These are phyloP conservation scores for Phalera bucephala DNA, from an alignment of 2,888 invertebrate genomes.

Conservation along the genomic window DNA sequence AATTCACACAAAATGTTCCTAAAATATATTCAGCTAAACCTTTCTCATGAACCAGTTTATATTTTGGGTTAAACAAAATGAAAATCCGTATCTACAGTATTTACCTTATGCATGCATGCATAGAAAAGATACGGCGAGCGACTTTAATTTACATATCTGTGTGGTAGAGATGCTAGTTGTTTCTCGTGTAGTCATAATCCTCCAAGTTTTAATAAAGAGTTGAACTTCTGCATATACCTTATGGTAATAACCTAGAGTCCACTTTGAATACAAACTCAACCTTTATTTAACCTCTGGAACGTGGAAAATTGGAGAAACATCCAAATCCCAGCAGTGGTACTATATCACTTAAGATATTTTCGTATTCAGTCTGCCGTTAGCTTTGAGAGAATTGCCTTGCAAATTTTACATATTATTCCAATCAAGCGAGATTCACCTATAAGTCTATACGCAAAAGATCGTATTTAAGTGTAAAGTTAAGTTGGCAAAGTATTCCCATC, in stretches of 20 bases:
- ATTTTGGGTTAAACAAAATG: too few relatives aligned
- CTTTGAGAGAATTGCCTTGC: slow-evolving; percentile 25
- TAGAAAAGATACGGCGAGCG: too few relatives aligned
- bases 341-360: slow-evolving; percentile 47
- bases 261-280: slow-evolving; percentile 25
- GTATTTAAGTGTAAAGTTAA: slow-evolving; percentile 6
- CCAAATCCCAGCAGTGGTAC: slow-evolving; percentile 21
- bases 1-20: too few relatives aligned
- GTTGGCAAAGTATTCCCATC: slow-evolving; percentile 27
- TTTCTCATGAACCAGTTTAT: too few relatives aligned
- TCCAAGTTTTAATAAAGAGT: too few relatives aligned
- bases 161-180: too few relatives aligned
- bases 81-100: too few relatives aligned
- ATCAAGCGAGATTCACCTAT: slow-evolving; percentile 15
- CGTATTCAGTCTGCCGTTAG: slow-evolving; percentile 45
- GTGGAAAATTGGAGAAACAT: slow-evolving; percentile 15
- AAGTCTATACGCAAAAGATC: slow-evolving; percentile 2
- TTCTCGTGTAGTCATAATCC: too few relatives aligned
- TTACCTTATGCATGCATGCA: too few relatives aligned
- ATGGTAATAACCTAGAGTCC: slow-evolving; percentile 1
- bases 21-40: too few relatives aligned
- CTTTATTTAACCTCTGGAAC: slow-evolving; percentile 25
- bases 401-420: slow-evolving; percentile 8
- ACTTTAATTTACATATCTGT: too few relatives aligned
- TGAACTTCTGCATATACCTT: not conserved